Percentiles rank a stretch among this genome's conserved stretches.
Evolutionary conservation across 2,113 vertebrate species (phyloP).

Genomic region (Rafetus swinhoei): DNA sequence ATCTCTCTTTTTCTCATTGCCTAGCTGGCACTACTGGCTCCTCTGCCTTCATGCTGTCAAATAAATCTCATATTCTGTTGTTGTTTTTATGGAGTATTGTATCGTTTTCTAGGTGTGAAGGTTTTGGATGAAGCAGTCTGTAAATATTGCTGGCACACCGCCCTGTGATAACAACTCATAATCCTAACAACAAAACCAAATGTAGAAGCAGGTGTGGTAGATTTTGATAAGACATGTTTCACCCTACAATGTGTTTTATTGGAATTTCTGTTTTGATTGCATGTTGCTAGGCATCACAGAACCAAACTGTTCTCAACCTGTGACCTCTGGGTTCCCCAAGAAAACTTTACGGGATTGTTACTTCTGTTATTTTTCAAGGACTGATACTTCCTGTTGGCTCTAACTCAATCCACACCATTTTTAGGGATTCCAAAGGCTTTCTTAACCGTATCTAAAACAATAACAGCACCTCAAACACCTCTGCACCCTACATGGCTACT

Average conservation of each 20-base stretch:
- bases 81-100: background rate
- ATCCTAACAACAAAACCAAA: background rate
- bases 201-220: background rate
- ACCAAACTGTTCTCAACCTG: background rate
- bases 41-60: background rate
- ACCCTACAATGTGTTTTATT: background rate
- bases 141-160: background rate
- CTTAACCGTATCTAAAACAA: conserved; percentile 12
- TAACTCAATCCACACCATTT: background rate
- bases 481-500: conserved; percentile 18
- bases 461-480: conserved; percentile 11
- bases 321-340: background rate
- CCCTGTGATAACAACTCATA: background rate
- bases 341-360: background rate
- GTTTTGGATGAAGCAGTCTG: background rate
- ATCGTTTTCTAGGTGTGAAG: background rate
- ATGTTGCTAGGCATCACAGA: background rate
- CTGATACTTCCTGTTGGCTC: conserved; percentile 4
- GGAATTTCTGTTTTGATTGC: background rate
- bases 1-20: background rate
- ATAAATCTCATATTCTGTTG: background rate
- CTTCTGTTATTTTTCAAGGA: conserved; percentile 5
- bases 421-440: background rate
- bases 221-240: background rate
- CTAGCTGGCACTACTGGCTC: background rate